A percentile compares a stretch with the other conserved stretches of the same genome.
Evolutionary conservation across 2,797 vertebrate genomes (phyloP).

Genomic region (Sebastes taczanowskii): DNA sequence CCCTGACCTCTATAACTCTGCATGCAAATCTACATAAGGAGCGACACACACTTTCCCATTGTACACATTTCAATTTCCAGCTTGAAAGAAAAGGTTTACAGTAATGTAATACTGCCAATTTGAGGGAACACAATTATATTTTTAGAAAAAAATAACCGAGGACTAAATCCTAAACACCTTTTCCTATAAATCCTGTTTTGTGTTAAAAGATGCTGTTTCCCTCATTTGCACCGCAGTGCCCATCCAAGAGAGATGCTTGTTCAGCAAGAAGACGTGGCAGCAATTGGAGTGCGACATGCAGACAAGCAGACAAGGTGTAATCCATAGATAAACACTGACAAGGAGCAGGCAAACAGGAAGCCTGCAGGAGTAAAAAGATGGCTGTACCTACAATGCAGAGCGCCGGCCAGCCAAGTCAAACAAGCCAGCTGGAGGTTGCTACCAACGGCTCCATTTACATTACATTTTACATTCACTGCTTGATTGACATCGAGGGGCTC

Average conservation of each 20-base stretch:
- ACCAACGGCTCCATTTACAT: slow-evolving; percentile 57
- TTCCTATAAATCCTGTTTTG: slow-evolving; percentile 42
- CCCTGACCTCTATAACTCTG: not conserved
- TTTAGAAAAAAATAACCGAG: not conserved
- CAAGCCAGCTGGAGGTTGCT: slow-evolving; percentile 63
- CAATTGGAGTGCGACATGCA: slow-evolving; percentile 69
- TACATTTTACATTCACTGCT: slow-evolving; percentile 50
- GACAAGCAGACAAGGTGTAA: slow-evolving; percentile 78
- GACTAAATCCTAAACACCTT: slow-evolving; percentile 46
- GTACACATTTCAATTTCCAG: slow-evolving; percentile 37
- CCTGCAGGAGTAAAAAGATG: slow-evolving; percentile 57
- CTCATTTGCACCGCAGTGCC: slow-evolving; percentile 59
- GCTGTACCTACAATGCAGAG: slow-evolving; percentile 53
- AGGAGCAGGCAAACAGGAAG: slow-evolving; percentile 71
- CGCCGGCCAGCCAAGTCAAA: slow-evolving; percentile 54
- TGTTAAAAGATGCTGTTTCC: slow-evolving; percentile 55
- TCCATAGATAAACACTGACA: slow-evolving; percentile 79
- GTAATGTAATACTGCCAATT: slow-evolving; percentile 36
- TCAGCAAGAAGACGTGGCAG: slow-evolving; percentile 70
- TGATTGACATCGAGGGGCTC: slow-evolving; percentile 64
- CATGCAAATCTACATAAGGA: not conserved
- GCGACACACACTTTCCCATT: not conserved
- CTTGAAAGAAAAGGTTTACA: slow-evolving; percentile 40
- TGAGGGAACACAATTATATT: slow-evolving; percentile 43
- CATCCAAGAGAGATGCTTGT: slow-evolving; percentile 69